A percentile compares a stretch with the other conserved stretches of the same genome.
Evolutionary conservation across 2,113 vertebrate species (phyloP).

Genomic region (Xenus cinereus): DNA sequence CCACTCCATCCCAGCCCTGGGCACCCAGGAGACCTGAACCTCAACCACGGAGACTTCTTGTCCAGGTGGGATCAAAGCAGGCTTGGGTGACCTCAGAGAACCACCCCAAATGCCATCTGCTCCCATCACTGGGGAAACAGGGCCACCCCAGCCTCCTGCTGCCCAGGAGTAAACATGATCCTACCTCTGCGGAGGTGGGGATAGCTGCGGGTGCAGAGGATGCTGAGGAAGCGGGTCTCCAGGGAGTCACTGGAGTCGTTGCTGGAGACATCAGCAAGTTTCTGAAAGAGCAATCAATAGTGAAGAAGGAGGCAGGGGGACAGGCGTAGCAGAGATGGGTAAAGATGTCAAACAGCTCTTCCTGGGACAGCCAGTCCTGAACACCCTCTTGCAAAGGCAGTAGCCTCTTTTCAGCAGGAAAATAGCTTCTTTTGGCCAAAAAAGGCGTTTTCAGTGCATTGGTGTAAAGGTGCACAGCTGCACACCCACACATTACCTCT

Average conservation of each 20-base stretch:
- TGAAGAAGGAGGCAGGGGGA: not conserved
- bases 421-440: not conserved
- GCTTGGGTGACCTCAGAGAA: not conserved
- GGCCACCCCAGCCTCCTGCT: not conserved
- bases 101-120: not conserved
- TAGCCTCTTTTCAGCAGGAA: not conserved
- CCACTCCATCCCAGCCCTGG: not conserved
- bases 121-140: not conserved
- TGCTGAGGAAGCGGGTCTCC: slow-evolving; percentile 91
- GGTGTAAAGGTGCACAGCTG: not conserved
- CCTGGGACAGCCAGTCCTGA: not conserved
- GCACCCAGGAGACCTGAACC: fast-evolving
- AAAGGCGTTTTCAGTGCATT: not conserved
- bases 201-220: slow-evolving; percentile 93
- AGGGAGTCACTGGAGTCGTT: slow-evolving; percentile 84
- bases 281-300: slow-evolving; percentile 67
- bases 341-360: not conserved
- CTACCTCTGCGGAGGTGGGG: slow-evolving; percentile 91
- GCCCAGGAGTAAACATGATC: not conserved
- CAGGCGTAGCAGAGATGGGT: fast-evolving
- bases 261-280: slow-evolving; percentile 85
- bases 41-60: not conserved
- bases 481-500: not conserved
- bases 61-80: not conserved
- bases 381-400: not conserved